Conservation (phyloP, 2,797 vertebrate genomes). For the Loris lydekkerianus region DNA sequence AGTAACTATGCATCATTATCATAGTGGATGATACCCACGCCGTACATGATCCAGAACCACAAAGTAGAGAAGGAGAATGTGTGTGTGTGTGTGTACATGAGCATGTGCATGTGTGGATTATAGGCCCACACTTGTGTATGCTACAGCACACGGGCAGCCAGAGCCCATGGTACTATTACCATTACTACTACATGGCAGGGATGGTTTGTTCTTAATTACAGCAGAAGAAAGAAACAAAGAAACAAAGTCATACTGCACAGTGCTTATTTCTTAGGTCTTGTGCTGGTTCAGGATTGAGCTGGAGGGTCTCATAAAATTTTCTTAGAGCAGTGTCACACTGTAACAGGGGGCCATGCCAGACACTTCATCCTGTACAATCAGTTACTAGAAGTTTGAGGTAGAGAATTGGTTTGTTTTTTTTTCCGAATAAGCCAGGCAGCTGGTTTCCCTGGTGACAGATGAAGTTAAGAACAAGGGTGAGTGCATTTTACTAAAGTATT, state of each 20-base stretch:
- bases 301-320: not conserved
- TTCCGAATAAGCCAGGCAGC: not conserved
- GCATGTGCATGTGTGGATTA: not conserved
- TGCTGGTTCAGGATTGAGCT: not conserved
- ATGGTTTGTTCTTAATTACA: not conserved
- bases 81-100: not conserved
- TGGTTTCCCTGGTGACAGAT: conserved; percentile 42
- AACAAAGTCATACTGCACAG: not conserved
- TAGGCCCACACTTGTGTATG: not conserved
- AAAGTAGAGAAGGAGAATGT: not conserved
- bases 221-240: conserved; percentile 32
- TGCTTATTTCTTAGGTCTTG: not conserved
- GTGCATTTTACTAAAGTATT: conserved; percentile 28
- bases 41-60: not conserved
- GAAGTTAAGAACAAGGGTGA: conserved; percentile 14
- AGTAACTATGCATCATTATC: conserved; percentile 16
- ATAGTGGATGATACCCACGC: not conserved
- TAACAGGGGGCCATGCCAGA: not conserved
- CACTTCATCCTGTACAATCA: not conserved
- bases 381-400: not conserved
- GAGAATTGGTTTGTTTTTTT: not conserved
- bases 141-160: not conserved
- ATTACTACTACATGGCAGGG: not conserved
- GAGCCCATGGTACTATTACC: not conserved
- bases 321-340: not conserved